Evolutionary conservation across 1,140 invertebrate genomes (phyloP).

Genomic region (Dinoponera quadriceps): DNA sequence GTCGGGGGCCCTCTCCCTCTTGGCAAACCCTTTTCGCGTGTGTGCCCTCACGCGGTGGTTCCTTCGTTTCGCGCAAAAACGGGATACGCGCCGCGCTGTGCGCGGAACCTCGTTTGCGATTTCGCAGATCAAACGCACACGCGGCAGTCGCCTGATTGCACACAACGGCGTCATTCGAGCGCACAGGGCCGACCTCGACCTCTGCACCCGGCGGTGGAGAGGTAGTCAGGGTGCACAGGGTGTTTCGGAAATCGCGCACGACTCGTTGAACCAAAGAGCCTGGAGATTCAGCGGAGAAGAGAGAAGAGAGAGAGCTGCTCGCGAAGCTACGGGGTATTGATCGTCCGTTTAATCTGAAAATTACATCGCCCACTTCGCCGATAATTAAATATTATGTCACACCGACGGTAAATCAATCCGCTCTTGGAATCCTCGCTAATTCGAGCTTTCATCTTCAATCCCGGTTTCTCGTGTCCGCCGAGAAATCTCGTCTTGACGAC

Average conservation of each 20-base stretch:
- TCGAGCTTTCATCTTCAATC: too few species aligned
- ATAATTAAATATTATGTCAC: too few species aligned
- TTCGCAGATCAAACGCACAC: constrained; percentile 78
- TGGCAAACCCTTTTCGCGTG: constrained; percentile 31
- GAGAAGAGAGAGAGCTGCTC: not conserved
- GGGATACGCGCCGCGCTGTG: constrained; percentile 24
- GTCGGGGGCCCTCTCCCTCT: constrained; percentile 1
- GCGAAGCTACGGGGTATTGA: constrained; percentile 2
- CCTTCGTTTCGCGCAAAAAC: constrained; percentile 39
- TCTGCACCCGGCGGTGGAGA: constrained; percentile 18
- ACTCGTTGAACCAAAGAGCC: not conserved
- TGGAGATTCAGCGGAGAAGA: not conserved
- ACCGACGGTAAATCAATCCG: too few species aligned
- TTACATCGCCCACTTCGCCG: too few species aligned
- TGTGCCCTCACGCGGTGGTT: constrained; percentile 23
- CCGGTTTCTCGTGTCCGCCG: too few species aligned
- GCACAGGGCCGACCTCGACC: constrained; percentile 25
- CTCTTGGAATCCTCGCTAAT: too few species aligned
- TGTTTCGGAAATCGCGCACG: not conserved
- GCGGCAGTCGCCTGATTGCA: constrained; percentile 73
- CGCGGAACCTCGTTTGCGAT: constrained; percentile 71
- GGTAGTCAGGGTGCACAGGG: not conserved
- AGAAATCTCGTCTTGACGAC: too few species aligned
- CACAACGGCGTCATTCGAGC: constrained; percentile 50
- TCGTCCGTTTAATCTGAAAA: constrained; percentile 9